Conservation (phyloP, 2,797 vertebrate genomes). For the Poeciliopsis infans region DNA sequence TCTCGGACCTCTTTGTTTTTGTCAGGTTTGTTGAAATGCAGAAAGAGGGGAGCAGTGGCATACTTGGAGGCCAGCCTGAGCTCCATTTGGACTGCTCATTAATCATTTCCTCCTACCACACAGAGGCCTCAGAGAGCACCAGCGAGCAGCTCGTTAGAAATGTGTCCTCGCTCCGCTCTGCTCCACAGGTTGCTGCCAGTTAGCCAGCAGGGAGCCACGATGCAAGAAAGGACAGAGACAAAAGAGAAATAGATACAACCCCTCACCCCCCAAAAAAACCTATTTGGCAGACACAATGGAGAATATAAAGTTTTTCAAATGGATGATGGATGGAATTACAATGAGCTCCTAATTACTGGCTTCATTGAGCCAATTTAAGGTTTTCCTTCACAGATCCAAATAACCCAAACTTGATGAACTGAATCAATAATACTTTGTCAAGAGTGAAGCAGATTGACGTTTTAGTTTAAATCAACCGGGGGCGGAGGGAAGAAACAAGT, state of each 20-base stretch:
- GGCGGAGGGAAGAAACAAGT: neutral
- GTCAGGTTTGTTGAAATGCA: constrained; percentile 31
- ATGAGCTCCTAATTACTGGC: constrained; percentile 44
- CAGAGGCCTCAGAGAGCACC: constrained; percentile 44
- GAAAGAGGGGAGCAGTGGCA: constrained; percentile 19
- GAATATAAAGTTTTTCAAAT: constrained; percentile 43
- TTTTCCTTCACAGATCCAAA: constrained; percentile 27
- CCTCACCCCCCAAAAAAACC: neutral
- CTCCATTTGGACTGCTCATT: constrained; percentile 69
- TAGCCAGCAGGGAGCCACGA: constrained; percentile 46
- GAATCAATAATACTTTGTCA: constrained; percentile 24
- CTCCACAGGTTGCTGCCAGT: constrained; percentile 62
- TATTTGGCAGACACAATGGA: constrained; percentile 42
- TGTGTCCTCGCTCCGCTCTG: constrained; percentile 29
- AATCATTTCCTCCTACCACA: constrained; percentile 73
- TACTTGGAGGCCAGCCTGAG: constrained; percentile 45
- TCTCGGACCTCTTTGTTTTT: constrained; percentile 43
- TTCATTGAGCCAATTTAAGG: constrained; percentile 42
- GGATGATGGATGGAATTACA: constrained; percentile 59
- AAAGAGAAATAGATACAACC: neutral
- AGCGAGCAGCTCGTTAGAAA: constrained; percentile 33
- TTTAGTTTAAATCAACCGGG: constrained; percentile 17
- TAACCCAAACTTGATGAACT: constrained; percentile 23
- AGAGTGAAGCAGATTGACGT: constrained; percentile 11
- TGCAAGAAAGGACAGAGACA: constrained; percentile 23